phyloP scores from a whole-genome alignment of 2,888 invertebrate genomes.

The Clitarchus hookeri region DNA sequence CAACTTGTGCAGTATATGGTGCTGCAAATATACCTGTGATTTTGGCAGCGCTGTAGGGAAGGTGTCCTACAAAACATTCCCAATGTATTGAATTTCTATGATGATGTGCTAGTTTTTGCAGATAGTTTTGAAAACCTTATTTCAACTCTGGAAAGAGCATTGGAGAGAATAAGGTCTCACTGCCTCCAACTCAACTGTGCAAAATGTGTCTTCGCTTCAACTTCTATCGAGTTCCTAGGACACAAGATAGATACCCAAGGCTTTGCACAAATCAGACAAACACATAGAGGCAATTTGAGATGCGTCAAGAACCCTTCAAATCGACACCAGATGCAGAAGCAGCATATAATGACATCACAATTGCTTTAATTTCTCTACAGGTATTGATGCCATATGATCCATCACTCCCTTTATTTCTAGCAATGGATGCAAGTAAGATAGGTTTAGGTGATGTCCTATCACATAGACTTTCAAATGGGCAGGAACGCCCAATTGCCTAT shows the following conservation, averaged over 20 bases:
- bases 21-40: too few species aligned
- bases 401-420: slow-evolving; percentile 17
- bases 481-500: slow-evolving; percentile 52
- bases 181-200: slow-evolving; percentile 11
- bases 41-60: slow-evolving; percentile 40
- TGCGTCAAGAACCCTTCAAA: background rate
- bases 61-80: slow-evolving; percentile 7
- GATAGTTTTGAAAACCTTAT: background rate
- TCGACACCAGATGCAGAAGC: slow-evolving; percentile 30
- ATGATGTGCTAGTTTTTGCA: slow-evolving; percentile 20
- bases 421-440: too few species aligned
- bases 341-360: slow-evolving; percentile 31
- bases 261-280: background rate
- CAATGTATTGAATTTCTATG: slow-evolving; percentile 26
- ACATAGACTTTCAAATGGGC: slow-evolving; percentile 49
- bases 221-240: background rate
- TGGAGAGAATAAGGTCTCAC: background rate
- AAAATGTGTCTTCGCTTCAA: too few species aligned
- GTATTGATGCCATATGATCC: too few species aligned
- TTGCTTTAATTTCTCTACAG: slow-evolving; percentile 27
- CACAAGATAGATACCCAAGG: slow-evolving; percentile 25
- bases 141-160: background rate
- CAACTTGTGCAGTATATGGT: too few species aligned
- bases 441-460: slow-evolving; percentile 48
- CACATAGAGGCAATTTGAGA: background rate